Base-by-base conservation (phyloP, 2,888 invertebrate genomes). In the Campopleginae sp. region DNA sequence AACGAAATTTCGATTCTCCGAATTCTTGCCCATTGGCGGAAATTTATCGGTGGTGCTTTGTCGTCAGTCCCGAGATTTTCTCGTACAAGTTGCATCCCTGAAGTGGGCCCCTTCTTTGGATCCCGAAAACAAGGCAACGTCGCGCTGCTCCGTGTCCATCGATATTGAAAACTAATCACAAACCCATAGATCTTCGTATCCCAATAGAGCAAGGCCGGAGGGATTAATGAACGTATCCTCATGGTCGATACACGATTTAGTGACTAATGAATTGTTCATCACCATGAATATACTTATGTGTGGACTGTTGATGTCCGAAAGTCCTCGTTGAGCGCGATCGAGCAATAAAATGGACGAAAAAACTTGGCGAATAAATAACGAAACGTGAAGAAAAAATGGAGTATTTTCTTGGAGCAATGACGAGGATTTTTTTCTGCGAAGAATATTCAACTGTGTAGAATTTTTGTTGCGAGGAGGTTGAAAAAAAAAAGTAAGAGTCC, bases 231-330 rank as follows among this genome's bases (percentile, higher is more conserved):
- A 58, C 14, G 27, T 58, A 63, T 63, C n/a, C 33, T 63, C 33
- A 33, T 63, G n/a, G 33, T 38, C 8, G 63, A 63, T n/a, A 63
- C 33, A 38, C 6, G 33, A 33, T n/a, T 63, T n/a, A 6, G 17
- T n/a, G 2, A 14, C n/a, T 42, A 66, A 66, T 23, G 23, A 27
- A 19, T 54, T 19, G 19, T 38, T 12, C 54, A 19, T 14, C 31
- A 12, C 1, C 12, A 63, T 19, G 33, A 7, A 31, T 65, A 65
- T 14, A n/a, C 33, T 27, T 6, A 54, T 46, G n/a, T 23, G 38
- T 48, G 2, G 38, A 27, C 27, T 14, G 17, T 27, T 38, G 2
- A 66, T 66, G 38, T 51, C 77, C 77, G n/a, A 66, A 51, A 48
- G 48, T 48, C n/a, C 17, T 48, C 48, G n/a, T 17, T 48, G 7